phyloP scores from a whole-genome alignment of 1,140 invertebrate genomes.

The Belonocnema kinseyi region DNA sequence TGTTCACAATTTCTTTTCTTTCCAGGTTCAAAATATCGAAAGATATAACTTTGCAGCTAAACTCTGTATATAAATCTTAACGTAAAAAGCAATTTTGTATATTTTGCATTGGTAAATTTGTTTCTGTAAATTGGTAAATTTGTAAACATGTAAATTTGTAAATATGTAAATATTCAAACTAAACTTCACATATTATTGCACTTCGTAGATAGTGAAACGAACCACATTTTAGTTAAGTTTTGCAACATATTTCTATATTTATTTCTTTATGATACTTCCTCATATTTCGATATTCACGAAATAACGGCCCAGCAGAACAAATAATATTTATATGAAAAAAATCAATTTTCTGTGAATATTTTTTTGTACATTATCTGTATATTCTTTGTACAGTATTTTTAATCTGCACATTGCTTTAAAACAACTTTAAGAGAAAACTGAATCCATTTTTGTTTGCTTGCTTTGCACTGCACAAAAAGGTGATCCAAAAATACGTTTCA shows the following conservation, averaged over 20 bases:
- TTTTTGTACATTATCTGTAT: not conserved
- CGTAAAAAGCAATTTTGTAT: slow-evolving; percentile 36
- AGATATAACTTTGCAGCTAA: slow-evolving; percentile 40
- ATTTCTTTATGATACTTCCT: slow-evolving; percentile 34
- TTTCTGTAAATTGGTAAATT: slow-evolving; percentile 50
- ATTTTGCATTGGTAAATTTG: slow-evolving; percentile 35
- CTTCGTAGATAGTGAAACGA: slow-evolving; percentile 25
- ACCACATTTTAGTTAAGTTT: slow-evolving; percentile 43
- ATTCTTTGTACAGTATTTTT: not conserved
- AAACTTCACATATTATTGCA: slow-evolving; percentile 20
- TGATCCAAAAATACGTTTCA: no score
- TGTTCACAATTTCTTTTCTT: slow-evolving; percentile 38
- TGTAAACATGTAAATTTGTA: slow-evolving; percentile 34
- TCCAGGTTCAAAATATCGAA: slow-evolving; percentile 58
- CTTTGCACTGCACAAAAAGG: no score
- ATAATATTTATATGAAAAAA: no score
- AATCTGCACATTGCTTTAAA: not conserved
- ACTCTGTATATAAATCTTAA: slow-evolving; percentile 4
- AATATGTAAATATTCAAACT: slow-evolving; percentile 19
- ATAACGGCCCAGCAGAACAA: no score
- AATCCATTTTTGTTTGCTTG: not conserved
- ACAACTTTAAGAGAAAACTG: not conserved
- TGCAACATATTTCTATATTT: not conserved
- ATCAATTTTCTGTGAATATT: not conserved
- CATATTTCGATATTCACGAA: slow-evolving; percentile 55